Evolutionary conservation across 2,888 invertebrate genomes (phyloP).

Genomic region (Lasioglossum oenotherae): DNA sequence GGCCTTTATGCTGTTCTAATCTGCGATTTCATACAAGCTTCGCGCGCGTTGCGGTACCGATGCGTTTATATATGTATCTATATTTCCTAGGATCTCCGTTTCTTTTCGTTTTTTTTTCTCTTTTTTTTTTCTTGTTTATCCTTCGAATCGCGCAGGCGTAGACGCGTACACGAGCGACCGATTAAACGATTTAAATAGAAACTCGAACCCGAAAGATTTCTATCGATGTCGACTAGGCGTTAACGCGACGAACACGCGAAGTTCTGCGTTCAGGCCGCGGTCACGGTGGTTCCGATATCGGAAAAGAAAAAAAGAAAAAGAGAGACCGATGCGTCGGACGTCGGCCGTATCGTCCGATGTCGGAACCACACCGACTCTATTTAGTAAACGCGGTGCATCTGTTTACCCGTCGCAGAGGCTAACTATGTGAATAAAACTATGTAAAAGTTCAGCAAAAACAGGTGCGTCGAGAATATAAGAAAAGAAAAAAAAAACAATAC

Average conservation of each 20-base stretch:
- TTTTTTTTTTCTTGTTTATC: constrained; percentile 44
- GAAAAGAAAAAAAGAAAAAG: too few species aligned
- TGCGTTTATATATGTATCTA: constrained; percentile 70
- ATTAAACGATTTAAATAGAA: constrained; percentile 5
- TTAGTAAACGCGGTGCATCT: constrained; percentile 50
- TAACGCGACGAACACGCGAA: constrained; percentile 31
- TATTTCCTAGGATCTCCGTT: constrained; percentile 64
- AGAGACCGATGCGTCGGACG: too few species aligned
- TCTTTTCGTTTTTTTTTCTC: constrained; percentile 57
- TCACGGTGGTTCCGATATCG: too few species aligned
- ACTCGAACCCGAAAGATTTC: constrained; percentile 33
- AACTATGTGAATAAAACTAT: constrained; percentile 55
- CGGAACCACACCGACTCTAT: neutral
- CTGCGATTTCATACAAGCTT: constrained; percentile 81
- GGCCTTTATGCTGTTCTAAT: constrained; percentile 81
- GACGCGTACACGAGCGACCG: constrained; percentile 6
- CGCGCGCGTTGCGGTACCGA: constrained; percentile 73
- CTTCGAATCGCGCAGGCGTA: constrained; percentile 32
- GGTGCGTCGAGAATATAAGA: constrained; percentile 28
- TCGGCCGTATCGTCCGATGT: constrained; percentile 28
- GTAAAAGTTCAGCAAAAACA: constrained; percentile 40
- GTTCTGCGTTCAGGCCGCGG: neutral
- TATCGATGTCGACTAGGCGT: constrained; percentile 21
- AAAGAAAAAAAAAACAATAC: constrained; percentile 16
- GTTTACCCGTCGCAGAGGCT: constrained; percentile 57